phyloP scores from a whole-genome alignment of 1,140 invertebrate species.

The Lasaia peninsularis region DNA sequence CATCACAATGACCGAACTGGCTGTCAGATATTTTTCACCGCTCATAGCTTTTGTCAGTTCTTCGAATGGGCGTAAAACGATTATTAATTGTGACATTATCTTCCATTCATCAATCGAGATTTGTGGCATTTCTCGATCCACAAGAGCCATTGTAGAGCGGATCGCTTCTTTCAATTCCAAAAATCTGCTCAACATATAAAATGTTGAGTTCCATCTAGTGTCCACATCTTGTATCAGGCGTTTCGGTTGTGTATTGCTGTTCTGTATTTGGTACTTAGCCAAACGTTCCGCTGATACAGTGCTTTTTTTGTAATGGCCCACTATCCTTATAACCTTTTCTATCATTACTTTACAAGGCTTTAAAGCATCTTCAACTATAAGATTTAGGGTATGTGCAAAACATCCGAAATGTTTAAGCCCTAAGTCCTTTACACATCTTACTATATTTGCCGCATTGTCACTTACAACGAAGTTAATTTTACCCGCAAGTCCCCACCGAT shows the following conservation, averaged over 20 bases:
- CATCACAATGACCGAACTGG: slow-evolving; percentile 25
- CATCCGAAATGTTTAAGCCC: slow-evolving; percentile 37
- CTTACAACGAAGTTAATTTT: neutral
- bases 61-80: slow-evolving; percentile 24
- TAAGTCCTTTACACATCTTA: slow-evolving; percentile 30
- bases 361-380: slow-evolving; percentile 30
- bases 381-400: slow-evolving; percentile 38
- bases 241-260: slow-evolving; percentile 27
- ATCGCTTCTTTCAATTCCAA: slow-evolving; percentile 22
- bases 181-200: slow-evolving; percentile 14
- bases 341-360: neutral
- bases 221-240: slow-evolving; percentile 39
- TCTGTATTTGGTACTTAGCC: slow-evolving; percentile 21
- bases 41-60: slow-evolving; percentile 24
- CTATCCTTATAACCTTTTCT: slow-evolving; percentile 24
- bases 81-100: slow-evolving; percentile 15
- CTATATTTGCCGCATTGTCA: slow-evolving; percentile 41
- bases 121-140: slow-evolving; percentile 13
- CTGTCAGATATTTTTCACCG: slow-evolving; percentile 31
- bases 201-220: slow-evolving; percentile 50
- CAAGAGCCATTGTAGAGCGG: slow-evolving; percentile 6
- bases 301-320: slow-evolving; percentile 21
- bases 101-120: slow-evolving; percentile 20
- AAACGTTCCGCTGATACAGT: slow-evolving; percentile 16
- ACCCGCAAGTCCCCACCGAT: no score